Percentiles rank a stretch among this genome's conserved stretches.
Evolutionary conservation across 2,797 vertebrate genomes (phyloP).

Genomic region (Garrulus glandarius): DNA sequence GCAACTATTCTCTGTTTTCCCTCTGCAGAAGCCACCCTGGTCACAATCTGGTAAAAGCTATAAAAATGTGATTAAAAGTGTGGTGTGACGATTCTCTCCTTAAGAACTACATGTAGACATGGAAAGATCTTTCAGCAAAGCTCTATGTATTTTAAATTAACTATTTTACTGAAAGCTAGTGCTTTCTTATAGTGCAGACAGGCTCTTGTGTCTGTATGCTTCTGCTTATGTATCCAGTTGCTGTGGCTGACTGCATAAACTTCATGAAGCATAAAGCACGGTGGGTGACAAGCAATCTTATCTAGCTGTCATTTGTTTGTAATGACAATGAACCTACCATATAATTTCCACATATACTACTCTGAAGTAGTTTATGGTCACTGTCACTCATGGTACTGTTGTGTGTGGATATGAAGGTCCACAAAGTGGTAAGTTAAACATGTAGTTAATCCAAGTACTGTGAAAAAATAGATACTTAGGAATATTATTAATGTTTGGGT

Average conservation of each 20-base stretch:
- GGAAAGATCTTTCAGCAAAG: conserved; percentile 31
- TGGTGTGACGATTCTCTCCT: background rate
- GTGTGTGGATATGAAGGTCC: background rate
- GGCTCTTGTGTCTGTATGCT: background rate
- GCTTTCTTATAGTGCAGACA: background rate
- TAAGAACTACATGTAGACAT: background rate
- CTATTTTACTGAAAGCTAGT: background rate
- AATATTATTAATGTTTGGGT: background rate
- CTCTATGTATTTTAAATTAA: background rate
- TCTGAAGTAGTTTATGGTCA: background rate
- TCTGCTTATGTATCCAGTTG: conserved; percentile 36
- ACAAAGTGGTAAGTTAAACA: background rate
- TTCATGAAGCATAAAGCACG: conserved; percentile 49
- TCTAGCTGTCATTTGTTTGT: background rate
- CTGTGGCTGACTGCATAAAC: conserved; percentile 8
- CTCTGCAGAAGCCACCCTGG: background rate
- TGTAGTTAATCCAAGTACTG: conserved; percentile 6
- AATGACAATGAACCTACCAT: background rate
- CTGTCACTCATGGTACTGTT: conserved; percentile 25
- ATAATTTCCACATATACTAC: background rate
- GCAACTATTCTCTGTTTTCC: background rate
- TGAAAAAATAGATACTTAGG: conserved; percentile 40
- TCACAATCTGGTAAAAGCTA: background rate
- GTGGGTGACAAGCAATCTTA: background rate
- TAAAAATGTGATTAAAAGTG: background rate